Base-by-base conservation (phyloP, 2,797 vertebrate genomes). In the Clarias fuscus region DNA sequence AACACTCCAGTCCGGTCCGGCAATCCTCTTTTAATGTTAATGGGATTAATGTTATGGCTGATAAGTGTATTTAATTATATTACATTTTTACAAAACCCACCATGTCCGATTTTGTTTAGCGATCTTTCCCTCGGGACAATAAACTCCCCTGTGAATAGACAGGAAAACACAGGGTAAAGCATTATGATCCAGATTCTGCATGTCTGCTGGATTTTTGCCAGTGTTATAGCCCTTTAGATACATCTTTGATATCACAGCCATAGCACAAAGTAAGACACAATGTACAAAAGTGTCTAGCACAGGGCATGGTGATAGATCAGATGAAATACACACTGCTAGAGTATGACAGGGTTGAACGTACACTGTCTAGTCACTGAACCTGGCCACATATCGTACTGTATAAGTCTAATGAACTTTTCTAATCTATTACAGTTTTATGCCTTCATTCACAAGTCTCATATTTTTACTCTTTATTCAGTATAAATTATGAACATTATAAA, bases 91-190 rank as follows among this genome's bases (percentile, higher is more conserved):
- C 33, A 62, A 11, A 64, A 90, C 96, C 89, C 90, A 99, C 98
- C 98, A 0, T 99, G 98, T 84, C 97, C 98, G 6, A 99, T 95
- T 96, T 99, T 99, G 93, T 99, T 98, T 80, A 99, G 30, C 0
- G 97, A 97, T 48, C 86, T 96, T 89, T 97, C 95, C 72, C 92
- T 97, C 20, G 96, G 94, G 61, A 98, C 88, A 40, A 94, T 91
- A 91, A 98, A 98, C 82, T 98, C 94, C 58, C 97, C 98, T 99
- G 90, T 1, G 82, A 68, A 68, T 3, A 59, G 20, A 72, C 58
- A 64, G 18, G 58, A 53, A 20, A 24, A 10, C 64, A 70, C 33
- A 33, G 18, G 33, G 3, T 76, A 3, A 68, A 79, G 61, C 43
- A 43, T 43, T 76, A 27, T 37, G 30, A 48, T 37, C 37, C 37